phyloP scores from a whole-genome alignment of 92 coral and sea anemone species.

The Phenganax marumi region DNA sequence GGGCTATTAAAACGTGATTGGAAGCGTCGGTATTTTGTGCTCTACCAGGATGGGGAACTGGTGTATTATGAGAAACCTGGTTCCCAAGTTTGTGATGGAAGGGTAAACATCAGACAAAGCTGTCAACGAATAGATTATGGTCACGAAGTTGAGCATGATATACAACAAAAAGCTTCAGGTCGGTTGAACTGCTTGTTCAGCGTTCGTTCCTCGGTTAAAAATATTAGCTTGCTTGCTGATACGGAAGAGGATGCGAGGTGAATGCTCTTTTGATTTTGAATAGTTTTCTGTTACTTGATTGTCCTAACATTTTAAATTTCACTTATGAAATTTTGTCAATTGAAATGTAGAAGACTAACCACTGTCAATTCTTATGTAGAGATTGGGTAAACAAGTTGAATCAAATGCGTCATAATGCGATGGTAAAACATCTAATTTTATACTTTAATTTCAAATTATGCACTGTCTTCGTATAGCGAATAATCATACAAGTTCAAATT shows the following conservation, averaged over 20 bases:
- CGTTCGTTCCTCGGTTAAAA: constrained; percentile 79
- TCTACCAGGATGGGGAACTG: constrained; percentile 91
- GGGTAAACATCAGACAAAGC: constrained; percentile 73
- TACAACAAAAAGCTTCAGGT: constrained; percentile 66
- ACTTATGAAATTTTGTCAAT: too few species aligned
- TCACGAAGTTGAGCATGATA: constrained; percentile 72
- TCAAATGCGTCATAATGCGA: constrained; percentile 24
- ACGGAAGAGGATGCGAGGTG: constrained; percentile 86
- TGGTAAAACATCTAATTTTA: not conserved
- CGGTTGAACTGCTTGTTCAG: constrained; percentile 72
- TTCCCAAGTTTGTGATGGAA: constrained; percentile 78
- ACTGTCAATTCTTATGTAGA: not conserved
- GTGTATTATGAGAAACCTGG: constrained; percentile 83
- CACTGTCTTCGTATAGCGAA: too few species aligned
- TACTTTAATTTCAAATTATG: too few species aligned
- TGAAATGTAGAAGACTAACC: not conserved
- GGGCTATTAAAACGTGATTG: constrained; percentile 92
- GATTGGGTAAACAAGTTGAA: constrained; percentile 37
- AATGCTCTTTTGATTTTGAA: not conserved
- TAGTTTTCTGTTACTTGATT: too few species aligned
- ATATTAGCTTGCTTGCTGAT: constrained; percentile 83
- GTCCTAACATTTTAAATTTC: too few species aligned
- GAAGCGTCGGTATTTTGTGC: constrained; percentile 87
- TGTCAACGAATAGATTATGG: constrained; percentile 84
- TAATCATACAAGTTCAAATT: not conserved